Base-by-base conservation (phyloP, 2,113 vertebrate genomes). In the Labeo rohita region DNA sequence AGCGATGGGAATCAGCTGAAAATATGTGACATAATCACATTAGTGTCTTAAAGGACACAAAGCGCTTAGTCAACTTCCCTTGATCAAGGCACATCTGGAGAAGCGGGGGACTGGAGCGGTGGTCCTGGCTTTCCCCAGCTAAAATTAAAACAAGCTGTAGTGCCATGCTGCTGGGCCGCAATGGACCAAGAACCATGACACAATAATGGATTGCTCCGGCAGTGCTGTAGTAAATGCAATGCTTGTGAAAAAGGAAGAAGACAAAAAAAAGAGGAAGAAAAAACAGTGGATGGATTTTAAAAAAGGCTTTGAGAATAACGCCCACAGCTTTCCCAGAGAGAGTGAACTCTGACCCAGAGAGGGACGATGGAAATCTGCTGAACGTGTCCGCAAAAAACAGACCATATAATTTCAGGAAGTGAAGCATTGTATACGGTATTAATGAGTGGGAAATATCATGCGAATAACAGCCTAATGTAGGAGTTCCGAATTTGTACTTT, bases 81-180 rank as follows among this genome's bases (percentile, higher is more conserved):
- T 95, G 91, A 92, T 93, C 92, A 93, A 92, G 86, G 91, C 92
- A 93, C 92, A 95, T 93, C 89, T 91, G 89, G 92, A 90, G 90
- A 89, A 89, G 90, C 85, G 79, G 87, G 89, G 91, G 85, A 82
- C 92, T 89, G 84, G 92, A 94, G 93, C 90, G 66, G 80, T 90
- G 83, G 92, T 89, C 89, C 91, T 92, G 92, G 90, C 92, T 92
- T 92, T 93, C 91, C 92, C 90, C 90, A 88, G 85, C 91, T 89
- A 86, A 93, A 95, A 95, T 94, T 90, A 93, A 95, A 94, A 94
- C 93, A 95, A 94, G 93, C 94, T 95, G 93, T 92, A 93, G 92
- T 93, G 91, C 92, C 92, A 89, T 66, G 91, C 86, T 91, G 89
- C 89, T 90, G 91, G 93, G 92, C 91, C 91, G 77, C 89, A 89